Conservation (phyloP, 35 echinoderm and acorn worm genomes). For the Ophiothrix spiculata region DNA sequence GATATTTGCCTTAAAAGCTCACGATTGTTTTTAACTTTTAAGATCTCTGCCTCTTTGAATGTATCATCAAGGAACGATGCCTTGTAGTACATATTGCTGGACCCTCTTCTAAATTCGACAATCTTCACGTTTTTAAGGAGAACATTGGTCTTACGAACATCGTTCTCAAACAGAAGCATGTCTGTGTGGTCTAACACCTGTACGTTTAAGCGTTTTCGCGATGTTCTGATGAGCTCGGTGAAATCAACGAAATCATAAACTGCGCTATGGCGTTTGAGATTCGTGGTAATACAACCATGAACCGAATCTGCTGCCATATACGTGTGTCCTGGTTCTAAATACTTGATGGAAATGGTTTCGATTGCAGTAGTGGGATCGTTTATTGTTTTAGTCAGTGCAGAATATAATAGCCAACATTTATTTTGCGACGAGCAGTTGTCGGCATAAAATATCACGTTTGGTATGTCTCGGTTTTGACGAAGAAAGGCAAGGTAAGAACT, state of each 20-base stretch:
- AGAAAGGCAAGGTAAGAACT: slow-evolving; percentile 30
- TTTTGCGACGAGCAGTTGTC: slow-evolving; percentile 48
- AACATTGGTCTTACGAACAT: slow-evolving; percentile 11
- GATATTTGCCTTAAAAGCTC: not conserved
- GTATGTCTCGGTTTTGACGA: slow-evolving; percentile 23
- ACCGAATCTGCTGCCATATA: slow-evolving; percentile 46
- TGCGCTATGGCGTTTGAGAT: slow-evolving; percentile 22
- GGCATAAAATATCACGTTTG: slow-evolving; percentile 12
- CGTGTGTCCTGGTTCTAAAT: slow-evolving; percentile 42
- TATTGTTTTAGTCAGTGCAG: slow-evolving; percentile 19
- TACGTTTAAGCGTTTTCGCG: slow-evolving; percentile 1
- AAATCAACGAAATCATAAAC: slow-evolving; percentile 33
- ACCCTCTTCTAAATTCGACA: slow-evolving; percentile 23
- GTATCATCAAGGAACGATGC: slow-evolving; percentile 14
- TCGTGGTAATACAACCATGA: slow-evolving; percentile 36
- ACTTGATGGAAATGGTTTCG: slow-evolving; percentile 40
- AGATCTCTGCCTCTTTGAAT: slow-evolving; percentile 1
- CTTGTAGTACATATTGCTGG: slow-evolving; percentile 4
- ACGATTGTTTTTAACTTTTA: not conserved
- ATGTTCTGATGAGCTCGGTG: slow-evolving; percentile 17
- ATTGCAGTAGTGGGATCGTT: slow-evolving; percentile 34
- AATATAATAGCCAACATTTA: slow-evolving; percentile 37
- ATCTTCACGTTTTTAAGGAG: not conserved
- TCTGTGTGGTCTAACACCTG: slow-evolving; percentile 23
- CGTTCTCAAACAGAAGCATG: slow-evolving; percentile 12